Base-by-base conservation (phyloP, 2,113 vertebrate species). In the Anolis carolinensis region DNA sequence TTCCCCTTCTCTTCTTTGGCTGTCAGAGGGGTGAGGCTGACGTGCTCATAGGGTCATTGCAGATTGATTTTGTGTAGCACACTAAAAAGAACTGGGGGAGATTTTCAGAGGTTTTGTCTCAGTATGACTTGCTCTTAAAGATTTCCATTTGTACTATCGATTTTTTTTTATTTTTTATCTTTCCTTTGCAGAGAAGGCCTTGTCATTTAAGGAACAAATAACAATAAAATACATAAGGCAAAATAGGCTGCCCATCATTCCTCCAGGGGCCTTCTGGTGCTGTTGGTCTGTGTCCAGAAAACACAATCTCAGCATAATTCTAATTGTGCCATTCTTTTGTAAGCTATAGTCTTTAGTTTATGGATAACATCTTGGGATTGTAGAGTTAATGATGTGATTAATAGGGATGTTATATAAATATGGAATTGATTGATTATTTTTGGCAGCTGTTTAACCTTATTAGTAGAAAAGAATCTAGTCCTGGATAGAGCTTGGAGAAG, bases 51-150 rank as follows among this genome's bases (percentile, higher is more conserved):
- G 94, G 94, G 94, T 95, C 94, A 93, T 67, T 80, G 88, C 68
- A 95, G 94, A 96, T 96, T 96, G 95, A 96, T 96, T 97, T 95
- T 96, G 91, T 95, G 94, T 93, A 94, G 92, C 94, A 92, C 92
- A 89, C 89, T 95, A 94, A 94, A 92, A 95, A 94, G 93, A 90
- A 92, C 84, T 91, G 86, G 90, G 92, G 82, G 73, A 92, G 87
- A 90, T 94, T 95, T 94, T 93, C 71, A 87, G 74, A 90, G 94
- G 86, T 91, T 95, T 93, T 92, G 83, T 34, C 93, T 95, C 94
- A 82, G 90, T 91, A 84, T 93, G 93, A 90, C 48, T 91, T 93
- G 87, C 90, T 95, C 88, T 87, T 90, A 94, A 95, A 92, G n/a
- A 95, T 94, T 96, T 93, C 92, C 14, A 93, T 93, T 95, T 93